Evolutionary conservation across 2,113 vertebrate species (phyloP).

Genomic region (Tiliqua scincoides): DNA sequence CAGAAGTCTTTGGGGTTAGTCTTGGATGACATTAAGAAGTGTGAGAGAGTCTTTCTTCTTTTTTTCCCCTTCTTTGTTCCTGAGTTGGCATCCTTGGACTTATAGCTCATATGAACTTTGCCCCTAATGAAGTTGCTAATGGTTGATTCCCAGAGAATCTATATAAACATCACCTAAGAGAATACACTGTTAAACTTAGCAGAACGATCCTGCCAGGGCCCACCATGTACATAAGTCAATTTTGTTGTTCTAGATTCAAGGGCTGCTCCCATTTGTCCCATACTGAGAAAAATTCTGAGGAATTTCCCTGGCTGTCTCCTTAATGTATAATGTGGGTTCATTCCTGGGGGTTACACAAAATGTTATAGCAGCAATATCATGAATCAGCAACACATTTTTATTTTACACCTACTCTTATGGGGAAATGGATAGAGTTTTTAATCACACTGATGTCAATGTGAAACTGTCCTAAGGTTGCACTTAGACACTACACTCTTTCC

Average conservation of each 20-base stretch:
- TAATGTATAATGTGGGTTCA: background rate
- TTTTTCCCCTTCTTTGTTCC: background rate
- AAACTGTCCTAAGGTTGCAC: background rate
- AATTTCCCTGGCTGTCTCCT: background rate
- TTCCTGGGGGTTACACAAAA: background rate
- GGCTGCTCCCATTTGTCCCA: too few species aligned
- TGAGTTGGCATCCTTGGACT: background rate
- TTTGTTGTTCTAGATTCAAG: background rate
- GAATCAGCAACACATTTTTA: background rate
- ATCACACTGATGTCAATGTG: too few species aligned
- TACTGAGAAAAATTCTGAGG: background rate
- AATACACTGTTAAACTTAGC: background rate
- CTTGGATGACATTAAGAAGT: background rate
- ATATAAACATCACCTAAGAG: background rate
- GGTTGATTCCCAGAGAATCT: background rate
- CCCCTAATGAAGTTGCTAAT: background rate
- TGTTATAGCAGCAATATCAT: background rate
- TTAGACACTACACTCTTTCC: background rate
- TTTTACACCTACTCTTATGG: background rate
- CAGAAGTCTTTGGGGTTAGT: conserved; percentile 38
- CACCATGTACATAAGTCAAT: background rate
- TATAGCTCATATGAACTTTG: background rate
- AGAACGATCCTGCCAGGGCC: too few species aligned
- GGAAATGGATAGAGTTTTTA: too few species aligned
- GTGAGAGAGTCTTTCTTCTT: conserved; percentile 2